These are phyloP conservation scores for Leistus spinibarbis DNA, from an alignment of 2,888 invertebrate species.

Conservation along the genomic window DNA sequence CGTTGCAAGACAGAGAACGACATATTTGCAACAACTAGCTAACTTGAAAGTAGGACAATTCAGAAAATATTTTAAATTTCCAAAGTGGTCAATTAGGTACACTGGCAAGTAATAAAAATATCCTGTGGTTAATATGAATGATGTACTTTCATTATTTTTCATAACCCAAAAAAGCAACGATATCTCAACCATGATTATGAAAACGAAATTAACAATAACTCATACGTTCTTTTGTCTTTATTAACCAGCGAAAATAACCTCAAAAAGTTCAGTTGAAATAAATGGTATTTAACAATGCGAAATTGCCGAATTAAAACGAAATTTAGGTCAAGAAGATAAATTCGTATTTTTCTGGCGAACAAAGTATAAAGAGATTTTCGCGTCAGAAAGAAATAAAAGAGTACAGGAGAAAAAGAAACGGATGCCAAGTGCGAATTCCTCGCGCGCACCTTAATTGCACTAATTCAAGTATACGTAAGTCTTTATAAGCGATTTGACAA, in stretches of 20 bases:
- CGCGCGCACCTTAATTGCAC: not conserved
- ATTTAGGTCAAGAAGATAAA: not conserved
- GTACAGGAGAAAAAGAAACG: not conserved
- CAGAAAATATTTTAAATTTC: too few species aligned
- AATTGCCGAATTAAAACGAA: not conserved
- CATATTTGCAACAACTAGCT: too few species aligned
- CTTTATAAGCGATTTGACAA: conserved; percentile 24
- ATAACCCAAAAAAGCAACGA: too few species aligned
- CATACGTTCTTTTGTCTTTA: not conserved
- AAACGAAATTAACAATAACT: not conserved
- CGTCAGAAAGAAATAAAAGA: not conserved
- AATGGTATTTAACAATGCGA: not conserved
- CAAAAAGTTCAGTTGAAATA: not conserved
- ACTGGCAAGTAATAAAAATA: too few species aligned
- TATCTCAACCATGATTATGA: too few species aligned
- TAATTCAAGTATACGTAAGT: not conserved
- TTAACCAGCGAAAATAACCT: not conserved
- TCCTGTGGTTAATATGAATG: too few species aligned
- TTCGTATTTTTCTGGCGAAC: not conserved
- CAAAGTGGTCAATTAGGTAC: too few species aligned
- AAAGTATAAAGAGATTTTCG: not conserved
- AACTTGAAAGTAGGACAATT: too few species aligned
- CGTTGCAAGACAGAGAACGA: too few species aligned
- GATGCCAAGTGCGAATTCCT: not conserved
- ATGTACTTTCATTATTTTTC: too few species aligned